Conservation (phyloP, 2,888 invertebrate genomes). For the Malthinus seriepunctatus region DNA sequence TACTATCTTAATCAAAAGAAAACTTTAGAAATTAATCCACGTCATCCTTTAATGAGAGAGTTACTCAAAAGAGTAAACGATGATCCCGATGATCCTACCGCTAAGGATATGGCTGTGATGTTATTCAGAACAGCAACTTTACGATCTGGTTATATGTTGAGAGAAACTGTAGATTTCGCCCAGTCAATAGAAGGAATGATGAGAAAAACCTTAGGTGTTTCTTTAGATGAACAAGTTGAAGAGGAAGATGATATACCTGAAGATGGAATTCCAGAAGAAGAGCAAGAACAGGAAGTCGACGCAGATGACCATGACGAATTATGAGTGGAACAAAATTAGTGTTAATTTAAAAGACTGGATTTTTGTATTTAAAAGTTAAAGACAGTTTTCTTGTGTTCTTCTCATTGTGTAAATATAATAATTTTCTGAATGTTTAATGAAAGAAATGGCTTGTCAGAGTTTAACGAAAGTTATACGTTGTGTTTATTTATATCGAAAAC, state of each 20-base stretch:
- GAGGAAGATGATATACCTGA: constrained; percentile 54
- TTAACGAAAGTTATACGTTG: too few relatives aligned
- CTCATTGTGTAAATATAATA: too few relatives aligned
- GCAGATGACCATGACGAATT: constrained; percentile 63
- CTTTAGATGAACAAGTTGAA: constrained; percentile 69
- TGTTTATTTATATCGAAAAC: too few relatives aligned
- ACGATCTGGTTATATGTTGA: constrained; percentile 90
- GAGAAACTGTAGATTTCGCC: constrained; percentile 86
- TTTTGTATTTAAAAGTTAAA: constrained; percentile 6
- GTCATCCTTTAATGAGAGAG: constrained; percentile 94
- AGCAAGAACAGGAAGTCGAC: constrained; percentile 48
- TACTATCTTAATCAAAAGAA: constrained; percentile 95
- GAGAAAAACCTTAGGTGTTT: constrained; percentile 75
- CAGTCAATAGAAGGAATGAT: constrained; percentile 90
- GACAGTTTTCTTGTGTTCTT: too few relatives aligned
- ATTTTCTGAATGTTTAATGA: too few relatives aligned
- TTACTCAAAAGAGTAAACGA: constrained; percentile 80
- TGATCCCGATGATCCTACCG: constrained; percentile 75
- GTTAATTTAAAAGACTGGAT: constrained; percentile 19
- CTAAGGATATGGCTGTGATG: constrained; percentile 83
- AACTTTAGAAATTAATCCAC: constrained; percentile 94
- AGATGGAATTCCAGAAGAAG: constrained; percentile 54
- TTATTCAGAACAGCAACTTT: constrained; percentile 92
- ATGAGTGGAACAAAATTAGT: constrained; percentile 37
- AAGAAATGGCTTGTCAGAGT: too few relatives aligned